Evolutionary conservation across 2,888 invertebrate species (phyloP).

Genomic region (Polylopha cassiicola): DNA sequence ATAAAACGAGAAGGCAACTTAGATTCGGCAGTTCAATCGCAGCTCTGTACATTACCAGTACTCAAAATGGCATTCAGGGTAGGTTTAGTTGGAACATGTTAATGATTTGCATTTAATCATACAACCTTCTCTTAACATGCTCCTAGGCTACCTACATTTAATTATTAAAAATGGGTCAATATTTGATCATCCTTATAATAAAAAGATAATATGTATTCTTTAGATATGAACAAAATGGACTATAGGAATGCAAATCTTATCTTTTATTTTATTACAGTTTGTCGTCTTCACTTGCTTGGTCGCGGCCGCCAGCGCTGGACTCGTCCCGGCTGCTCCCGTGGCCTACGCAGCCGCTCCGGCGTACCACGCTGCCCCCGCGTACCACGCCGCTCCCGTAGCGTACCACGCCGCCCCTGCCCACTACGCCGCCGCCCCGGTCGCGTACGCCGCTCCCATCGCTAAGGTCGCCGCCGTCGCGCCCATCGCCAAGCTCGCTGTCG

Average conservation of each 20-base stretch:
- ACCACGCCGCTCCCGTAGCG: slow-evolving; percentile 39
- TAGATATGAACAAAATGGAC: neutral
- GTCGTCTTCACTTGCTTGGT: slow-evolving; percentile 31
- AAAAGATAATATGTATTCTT: no score
- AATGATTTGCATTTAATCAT: no score
- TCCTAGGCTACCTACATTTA: no score
- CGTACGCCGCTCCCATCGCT: slow-evolving; percentile 32
- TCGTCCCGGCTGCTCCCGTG: slow-evolving; percentile 23
- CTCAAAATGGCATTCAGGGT: slow-evolving; percentile 64
- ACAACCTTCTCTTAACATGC: no score
- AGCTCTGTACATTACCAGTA: slow-evolving; percentile 42
- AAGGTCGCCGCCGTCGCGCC: slow-evolving; percentile 29
- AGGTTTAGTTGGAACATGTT: slow-evolving; percentile 22
- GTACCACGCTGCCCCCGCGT: slow-evolving; percentile 35
- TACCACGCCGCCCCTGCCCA: slow-evolving; percentile 33
- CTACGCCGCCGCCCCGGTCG: slow-evolving; percentile 35
- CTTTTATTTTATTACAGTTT: slow-evolving; percentile 15
- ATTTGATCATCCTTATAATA: no score
- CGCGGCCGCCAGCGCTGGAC: slow-evolving; percentile 27
- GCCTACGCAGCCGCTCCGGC: slow-evolving; percentile 57
- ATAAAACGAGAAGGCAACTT: slow-evolving; percentile 49
- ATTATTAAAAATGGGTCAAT: no score
- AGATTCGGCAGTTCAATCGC: slow-evolving; percentile 47
- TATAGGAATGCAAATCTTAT: neutral
- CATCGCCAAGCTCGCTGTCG: slow-evolving; percentile 30